phyloP scores from a whole-genome alignment of 1,140 invertebrate species.

The Homarus americanus region DNA sequence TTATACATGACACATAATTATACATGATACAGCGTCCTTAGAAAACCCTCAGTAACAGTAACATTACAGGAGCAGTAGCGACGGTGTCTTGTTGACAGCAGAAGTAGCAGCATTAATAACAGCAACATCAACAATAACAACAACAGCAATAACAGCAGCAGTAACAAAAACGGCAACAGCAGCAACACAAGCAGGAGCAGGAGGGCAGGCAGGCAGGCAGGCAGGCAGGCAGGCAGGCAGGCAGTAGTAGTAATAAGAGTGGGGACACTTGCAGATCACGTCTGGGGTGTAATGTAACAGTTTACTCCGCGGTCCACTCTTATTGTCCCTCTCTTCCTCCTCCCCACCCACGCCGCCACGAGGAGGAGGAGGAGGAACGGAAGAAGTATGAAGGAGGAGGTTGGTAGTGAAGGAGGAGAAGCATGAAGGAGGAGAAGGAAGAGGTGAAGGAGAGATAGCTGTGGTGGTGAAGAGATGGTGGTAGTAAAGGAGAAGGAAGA shows the following conservation, averaged over 20 bases:
- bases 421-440: neutral
- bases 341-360: neutral
- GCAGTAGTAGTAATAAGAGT: neutral
- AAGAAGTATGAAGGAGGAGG: neutral
- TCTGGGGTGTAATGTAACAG: conserved; percentile 59
- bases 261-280: conserved; percentile 47
- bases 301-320: conserved; percentile 48
- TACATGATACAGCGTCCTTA: too few species aligned
- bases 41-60: too few species aligned
- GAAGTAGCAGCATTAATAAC: too few species aligned
- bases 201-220: neutral
- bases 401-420: neutral
- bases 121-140: neutral
- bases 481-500: neutral
- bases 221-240: neutral
- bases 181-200: conserved; percentile 4
- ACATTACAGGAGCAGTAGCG: too few species aligned
- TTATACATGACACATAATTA: too few species aligned
- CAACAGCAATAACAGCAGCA: neutral
- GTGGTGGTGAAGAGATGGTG: too few species aligned
- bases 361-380: neutral
- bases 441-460: neutral
- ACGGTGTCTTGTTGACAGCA: too few species aligned
- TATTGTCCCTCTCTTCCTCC: conserved; percentile 33
- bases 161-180: neutral